These are phyloP conservation scores for Numenius phaeopus DNA, from an alignment of 2,797 vertebrate species.

Conservation along the genomic window DNA sequence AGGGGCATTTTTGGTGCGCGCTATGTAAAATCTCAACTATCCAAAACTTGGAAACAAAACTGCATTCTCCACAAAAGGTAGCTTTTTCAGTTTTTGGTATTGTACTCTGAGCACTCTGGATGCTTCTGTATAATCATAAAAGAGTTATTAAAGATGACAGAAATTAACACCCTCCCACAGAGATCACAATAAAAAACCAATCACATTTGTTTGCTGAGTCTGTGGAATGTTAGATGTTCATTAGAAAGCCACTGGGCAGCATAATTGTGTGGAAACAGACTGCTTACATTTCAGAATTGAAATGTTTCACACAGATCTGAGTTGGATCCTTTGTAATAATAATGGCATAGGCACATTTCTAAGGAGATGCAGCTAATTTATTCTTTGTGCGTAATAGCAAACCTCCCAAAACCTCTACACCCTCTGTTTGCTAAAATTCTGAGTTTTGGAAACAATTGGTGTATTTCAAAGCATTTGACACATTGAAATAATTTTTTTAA, in stretches of 20 bases:
- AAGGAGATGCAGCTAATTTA: background rate
- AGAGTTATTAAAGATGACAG: background rate
- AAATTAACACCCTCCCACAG: background rate
- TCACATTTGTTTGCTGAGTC: background rate
- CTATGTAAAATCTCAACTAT: background rate
- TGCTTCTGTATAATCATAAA: background rate
- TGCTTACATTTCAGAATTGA: background rate
- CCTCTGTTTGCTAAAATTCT: background rate
- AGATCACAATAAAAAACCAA: background rate
- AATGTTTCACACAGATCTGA: background rate
- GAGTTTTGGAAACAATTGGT: background rate
- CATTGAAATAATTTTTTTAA: background rate
- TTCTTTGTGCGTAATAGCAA: background rate
- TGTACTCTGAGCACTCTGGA: background rate
- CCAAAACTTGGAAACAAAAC: background rate
- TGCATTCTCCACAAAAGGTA: background rate
- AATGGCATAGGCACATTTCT: background rate
- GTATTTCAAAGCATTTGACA: background rate
- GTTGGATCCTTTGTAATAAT: background rate
- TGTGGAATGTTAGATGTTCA: conserved; percentile 11
- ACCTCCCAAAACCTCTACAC: background rate
- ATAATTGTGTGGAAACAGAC: background rate
- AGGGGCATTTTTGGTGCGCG: background rate
- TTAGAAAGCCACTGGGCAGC: conserved; percentile 25
- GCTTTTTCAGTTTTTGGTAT: background rate